A percentile compares a stretch with the other conserved stretches of the same genome.
Evolutionary conservation across 92 coral and sea anemone species (phyloP).

Genomic region (Zoanthus solanderi): DNA sequence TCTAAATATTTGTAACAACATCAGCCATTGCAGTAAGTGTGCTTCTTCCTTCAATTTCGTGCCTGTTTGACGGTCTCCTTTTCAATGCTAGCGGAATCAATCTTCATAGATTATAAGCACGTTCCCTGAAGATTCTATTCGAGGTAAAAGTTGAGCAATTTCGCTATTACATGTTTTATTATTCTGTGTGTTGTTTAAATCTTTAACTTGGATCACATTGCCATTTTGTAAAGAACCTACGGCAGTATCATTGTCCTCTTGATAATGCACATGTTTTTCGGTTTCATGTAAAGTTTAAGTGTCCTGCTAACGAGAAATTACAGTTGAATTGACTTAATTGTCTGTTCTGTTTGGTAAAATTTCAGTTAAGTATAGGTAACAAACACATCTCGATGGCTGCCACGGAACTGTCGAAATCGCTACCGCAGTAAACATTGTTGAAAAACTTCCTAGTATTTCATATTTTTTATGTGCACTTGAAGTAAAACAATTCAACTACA

Average conservation of each 20-base stretch:
- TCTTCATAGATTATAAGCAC: conserved; percentile 29
- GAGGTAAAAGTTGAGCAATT: conserved; percentile 55
- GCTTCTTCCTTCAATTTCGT: conserved; percentile 89
- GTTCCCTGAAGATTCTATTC: conserved; percentile 56
- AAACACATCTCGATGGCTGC: conserved; percentile 93
- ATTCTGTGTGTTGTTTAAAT: conserved; percentile 65
- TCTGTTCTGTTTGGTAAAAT: conserved; percentile 48
- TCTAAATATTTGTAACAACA: conserved; percentile 76
- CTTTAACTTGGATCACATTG: conserved; percentile 79
- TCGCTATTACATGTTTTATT: not conserved
- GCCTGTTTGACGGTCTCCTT: conserved; percentile 48
- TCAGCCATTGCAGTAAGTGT: conserved; percentile 92
- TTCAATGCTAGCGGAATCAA: conserved; percentile 32
- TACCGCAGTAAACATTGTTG: conserved; percentile 85
- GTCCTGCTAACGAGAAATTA: conserved; percentile 70
- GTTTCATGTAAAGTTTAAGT: conserved; percentile 65
- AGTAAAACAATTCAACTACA: conserved; percentile 20
- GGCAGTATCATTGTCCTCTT: conserved; percentile 36
- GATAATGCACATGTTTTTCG: conserved; percentile 34
- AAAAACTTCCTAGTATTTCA: conserved; percentile 60
- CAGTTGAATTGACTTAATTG: not conserved
- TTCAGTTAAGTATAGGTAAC: conserved; percentile 73
- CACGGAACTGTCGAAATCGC: conserved; percentile 86
- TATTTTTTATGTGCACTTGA: conserved; percentile 44
- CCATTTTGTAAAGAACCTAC: conserved; percentile 77